phyloP scores from a whole-genome alignment of 2,888 invertebrate genomes.

The Cephus pygmeus region DNA sequence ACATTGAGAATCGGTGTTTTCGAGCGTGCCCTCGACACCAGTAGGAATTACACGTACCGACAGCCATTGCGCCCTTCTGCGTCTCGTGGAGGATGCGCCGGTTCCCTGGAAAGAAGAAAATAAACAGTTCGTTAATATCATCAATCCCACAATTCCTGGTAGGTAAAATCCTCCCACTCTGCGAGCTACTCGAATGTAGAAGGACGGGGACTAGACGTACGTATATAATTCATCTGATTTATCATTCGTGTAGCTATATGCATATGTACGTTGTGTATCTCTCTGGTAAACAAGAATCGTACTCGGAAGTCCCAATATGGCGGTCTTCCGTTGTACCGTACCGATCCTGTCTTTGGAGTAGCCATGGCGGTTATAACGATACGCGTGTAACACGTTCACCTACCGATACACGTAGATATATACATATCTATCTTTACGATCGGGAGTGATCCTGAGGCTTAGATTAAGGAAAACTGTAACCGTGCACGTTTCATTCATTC shows the following conservation, averaged over 20 bases:
- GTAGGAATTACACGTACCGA: constrained; percentile 11
- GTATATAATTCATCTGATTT: neutral
- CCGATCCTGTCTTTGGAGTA: neutral
- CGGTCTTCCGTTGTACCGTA: constrained; percentile 14
- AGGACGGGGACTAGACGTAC: neutral
- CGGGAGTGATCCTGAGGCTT: neutral
- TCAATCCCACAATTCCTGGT: neutral
- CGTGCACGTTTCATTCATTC: constrained; percentile 58
- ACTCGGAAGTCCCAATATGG: constrained; percentile 24
- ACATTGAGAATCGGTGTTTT: neutral
- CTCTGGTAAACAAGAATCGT: constrained; percentile 5
- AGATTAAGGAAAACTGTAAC: neutral
- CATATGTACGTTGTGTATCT: constrained; percentile 9
- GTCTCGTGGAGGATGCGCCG: neutral
- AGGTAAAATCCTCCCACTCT: neutral
- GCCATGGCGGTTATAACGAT: neutral
- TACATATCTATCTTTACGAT: neutral
- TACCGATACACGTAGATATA: neutral
- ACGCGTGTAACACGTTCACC: neutral
- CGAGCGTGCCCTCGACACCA: neutral
- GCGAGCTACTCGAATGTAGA: neutral
- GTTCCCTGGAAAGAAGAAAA: neutral
- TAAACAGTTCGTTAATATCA: neutral
- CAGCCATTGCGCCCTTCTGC: constrained; percentile 14
- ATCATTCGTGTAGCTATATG: constrained; percentile 1